Conservation (phyloP, 2,888 invertebrate genomes). For the Ephialtes manifestator region DNA sequence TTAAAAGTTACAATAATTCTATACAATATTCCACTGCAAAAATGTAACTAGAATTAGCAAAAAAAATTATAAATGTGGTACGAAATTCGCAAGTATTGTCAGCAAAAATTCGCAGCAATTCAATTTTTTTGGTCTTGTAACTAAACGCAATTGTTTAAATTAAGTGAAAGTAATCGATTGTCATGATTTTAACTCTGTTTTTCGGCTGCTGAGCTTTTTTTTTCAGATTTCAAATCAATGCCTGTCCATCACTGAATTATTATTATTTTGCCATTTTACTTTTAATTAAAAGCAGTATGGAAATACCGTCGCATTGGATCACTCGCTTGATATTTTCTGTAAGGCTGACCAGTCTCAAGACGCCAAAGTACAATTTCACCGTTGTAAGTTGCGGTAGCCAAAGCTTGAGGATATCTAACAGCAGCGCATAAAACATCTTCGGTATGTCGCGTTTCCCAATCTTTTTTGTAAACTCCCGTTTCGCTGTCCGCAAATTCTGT, state of each 20-base stretch:
- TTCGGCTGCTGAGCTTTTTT: neutral
- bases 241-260: neutral
- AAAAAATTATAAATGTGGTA: too few relatives aligned
- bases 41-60: too few relatives aligned
- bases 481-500: constrained; percentile 90
- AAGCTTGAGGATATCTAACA: constrained; percentile 88
- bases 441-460: constrained; percentile 91
- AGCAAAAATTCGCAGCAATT: too few relatives aligned
- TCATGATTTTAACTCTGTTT: neutral
- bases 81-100: too few relatives aligned
- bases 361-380: constrained; percentile 94
- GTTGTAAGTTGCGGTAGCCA: constrained; percentile 92
- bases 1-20: too few relatives aligned
- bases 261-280: neutral
- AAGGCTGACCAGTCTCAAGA: constrained; percentile 93
- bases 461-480: constrained; percentile 88
- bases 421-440: constrained; percentile 92
- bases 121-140: neutral
- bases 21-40: too few relatives aligned
- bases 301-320: constrained; percentile 83
- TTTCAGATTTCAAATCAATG: neutral
- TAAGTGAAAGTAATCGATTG: neutral
- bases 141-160: neutral
- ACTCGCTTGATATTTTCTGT: constrained; percentile 84
- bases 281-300: neutral